Base-by-base conservation (phyloP, 1,140 invertebrate species). In the Anoplolepis gracilipes region DNA sequence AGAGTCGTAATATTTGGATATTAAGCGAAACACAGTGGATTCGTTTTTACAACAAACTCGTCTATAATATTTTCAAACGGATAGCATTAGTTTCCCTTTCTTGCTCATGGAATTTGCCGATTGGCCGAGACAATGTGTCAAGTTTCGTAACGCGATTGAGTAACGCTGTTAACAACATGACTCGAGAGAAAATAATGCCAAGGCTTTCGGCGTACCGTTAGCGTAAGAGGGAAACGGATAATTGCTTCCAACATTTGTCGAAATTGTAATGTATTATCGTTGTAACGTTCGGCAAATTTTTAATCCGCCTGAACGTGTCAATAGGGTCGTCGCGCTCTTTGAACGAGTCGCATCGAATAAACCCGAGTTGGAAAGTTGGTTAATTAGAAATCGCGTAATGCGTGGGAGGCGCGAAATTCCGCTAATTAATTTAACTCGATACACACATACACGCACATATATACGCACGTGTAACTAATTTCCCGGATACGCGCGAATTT, bases 111-210 rank as follows among this genome's bases (percentile, higher is more conserved):
- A 73, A 73, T 61, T 39, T 78, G 61, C 33, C 61, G 77, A 72
- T 84, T 64, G 81, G 67, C 42, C 77, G 77, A 73, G 78, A 86
- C 79, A 82, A 64, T 87, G 65, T 49, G 62, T 84, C 73, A 42
- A 88, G 88, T 92, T 92, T 92, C 91, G 87, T 92, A 92, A 92
- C 88, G 73, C 91, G 88, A 89, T 92, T 92, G 91, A 92, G 91
- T 92, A 92, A 92, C 85, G 82, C 75, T 36, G 78, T 77, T 86
- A 89, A 53, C 89, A 89, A 53, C 89, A 86, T 88, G 85, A 90
- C 78, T 75, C 82, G 85, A 91, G 87, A 90, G 67, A 36, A 92
- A 92, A 92, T 92, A 92, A 92, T 92, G 90, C 91, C 92, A 92
- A 92, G 92, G 92, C 87, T 91, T 85, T 87, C 13, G 46, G 49